phyloP scores from a whole-genome alignment of 2,797 vertebrate species.

The Corythornis leucogaster region DNA sequence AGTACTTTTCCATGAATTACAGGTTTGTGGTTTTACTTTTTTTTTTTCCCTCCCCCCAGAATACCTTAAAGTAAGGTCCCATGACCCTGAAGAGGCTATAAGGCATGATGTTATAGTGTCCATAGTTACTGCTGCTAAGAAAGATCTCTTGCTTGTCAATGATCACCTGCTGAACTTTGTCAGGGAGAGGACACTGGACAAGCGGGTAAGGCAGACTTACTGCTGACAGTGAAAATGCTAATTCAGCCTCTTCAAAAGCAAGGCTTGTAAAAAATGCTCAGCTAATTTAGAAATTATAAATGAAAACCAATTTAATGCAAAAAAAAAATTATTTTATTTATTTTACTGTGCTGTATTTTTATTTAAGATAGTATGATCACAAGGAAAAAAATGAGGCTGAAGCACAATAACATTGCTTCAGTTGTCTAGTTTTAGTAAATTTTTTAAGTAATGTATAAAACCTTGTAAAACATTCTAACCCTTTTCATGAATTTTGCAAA shows the following conservation, averaged over 20 bases:
- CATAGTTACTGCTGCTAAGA: conserved; percentile 97
- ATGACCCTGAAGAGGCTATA: conserved; percentile 97
- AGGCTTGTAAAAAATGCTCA: background rate
- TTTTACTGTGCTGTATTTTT: background rate
- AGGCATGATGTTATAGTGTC: conserved; percentile 98
- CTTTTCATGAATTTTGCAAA: background rate
- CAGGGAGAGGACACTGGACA: conserved; percentile 95
- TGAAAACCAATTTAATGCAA: background rate
- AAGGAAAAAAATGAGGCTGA: background rate
- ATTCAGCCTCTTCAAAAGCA: background rate
- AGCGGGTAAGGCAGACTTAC: conserved; percentile 85
- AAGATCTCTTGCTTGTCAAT: conserved; percentile 94
- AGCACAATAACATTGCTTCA: background rate
- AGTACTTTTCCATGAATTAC: background rate
- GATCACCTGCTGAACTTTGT: conserved; percentile 96
- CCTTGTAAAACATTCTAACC: background rate
- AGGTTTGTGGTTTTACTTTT: background rate
- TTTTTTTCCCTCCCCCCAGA: conserved; percentile 77
- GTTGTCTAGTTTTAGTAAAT: background rate
- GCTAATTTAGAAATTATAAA: background rate
- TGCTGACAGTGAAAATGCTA: background rate
- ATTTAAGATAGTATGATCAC: background rate
- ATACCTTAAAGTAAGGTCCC: conserved; percentile 94
- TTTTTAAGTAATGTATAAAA: background rate
- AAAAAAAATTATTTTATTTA: too few species aligned